These are phyloP conservation scores for Nomada ruficornis DNA, from an alignment of 2,888 invertebrate genomes.

Conservation along the genomic window DNA sequence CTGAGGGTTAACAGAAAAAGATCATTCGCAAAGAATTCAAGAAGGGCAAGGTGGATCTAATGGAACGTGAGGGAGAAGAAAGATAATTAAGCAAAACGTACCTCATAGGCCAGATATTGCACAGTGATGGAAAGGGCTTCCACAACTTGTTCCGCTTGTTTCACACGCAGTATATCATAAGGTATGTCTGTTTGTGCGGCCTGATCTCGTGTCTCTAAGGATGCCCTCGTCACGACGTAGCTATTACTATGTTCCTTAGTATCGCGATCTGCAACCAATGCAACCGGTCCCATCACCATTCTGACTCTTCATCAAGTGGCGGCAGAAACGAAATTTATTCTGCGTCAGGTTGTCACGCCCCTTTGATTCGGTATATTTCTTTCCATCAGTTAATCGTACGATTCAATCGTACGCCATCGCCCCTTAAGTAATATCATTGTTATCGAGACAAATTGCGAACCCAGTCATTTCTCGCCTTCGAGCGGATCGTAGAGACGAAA, in stretches of 20 bases:
- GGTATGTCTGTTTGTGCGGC: slow-evolving; percentile 80
- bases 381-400: neutral
- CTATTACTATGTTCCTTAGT: slow-evolving; percentile 69
- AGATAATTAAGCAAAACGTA: slow-evolving; percentile 70
- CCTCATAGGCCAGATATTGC: slow-evolving; percentile 91
- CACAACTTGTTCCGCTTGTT: slow-evolving; percentile 88
- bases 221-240: slow-evolving; percentile 62
- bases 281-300: slow-evolving; percentile 75
- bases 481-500: slow-evolving; percentile 8
- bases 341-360: slow-evolving; percentile 5
- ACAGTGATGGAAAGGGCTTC: slow-evolving; percentile 94
- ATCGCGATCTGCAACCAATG: slow-evolving; percentile 79
- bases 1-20: slow-evolving; percentile 76
- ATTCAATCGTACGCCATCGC: neutral
- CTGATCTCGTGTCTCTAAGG: slow-evolving; percentile 84
- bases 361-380: slow-evolving; percentile 28
- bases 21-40: neutral
- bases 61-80: neutral
- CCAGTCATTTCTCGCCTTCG: neutral
- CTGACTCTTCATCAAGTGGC: neutral
- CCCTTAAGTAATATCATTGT: slow-evolving; percentile 9
- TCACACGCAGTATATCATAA: slow-evolving; percentile 77
- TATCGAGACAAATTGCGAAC: neutral
- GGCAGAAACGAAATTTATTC: slow-evolving; percentile 1
- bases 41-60: neutral